Evolutionary conservation across 1,140 invertebrate genomes (phyloP).

Genomic region (Trigoniulus corallinus): DNA sequence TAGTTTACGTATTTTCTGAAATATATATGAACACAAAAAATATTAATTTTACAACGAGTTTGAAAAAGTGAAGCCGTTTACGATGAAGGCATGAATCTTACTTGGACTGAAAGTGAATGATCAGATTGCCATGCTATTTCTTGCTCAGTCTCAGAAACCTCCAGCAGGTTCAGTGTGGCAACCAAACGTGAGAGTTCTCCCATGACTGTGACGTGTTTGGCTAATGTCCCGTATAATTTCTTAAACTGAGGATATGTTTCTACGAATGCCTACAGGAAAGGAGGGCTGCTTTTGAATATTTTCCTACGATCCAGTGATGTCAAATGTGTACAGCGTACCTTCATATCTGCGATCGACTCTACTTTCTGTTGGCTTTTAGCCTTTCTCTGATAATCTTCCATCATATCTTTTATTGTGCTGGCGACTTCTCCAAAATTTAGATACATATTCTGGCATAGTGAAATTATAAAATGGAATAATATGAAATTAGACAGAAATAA

Average conservation of each 20-base stretch:
- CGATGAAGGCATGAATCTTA: no score
- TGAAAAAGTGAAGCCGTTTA: not conserved
- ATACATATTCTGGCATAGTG: constrained; percentile 91
- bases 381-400: constrained; percentile 95
- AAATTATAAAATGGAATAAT: constrained; percentile 16
- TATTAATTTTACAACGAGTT: not conserved
- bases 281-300: no score
- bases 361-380: constrained; percentile 92
- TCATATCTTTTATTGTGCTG: constrained; percentile 86
- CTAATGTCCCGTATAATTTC: constrained; percentile 96
- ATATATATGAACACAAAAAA: constrained; percentile 7
- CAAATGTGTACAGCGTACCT: no score
- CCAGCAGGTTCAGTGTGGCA: constrained; percentile 55
- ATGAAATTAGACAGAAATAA: not conserved
- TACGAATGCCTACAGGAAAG: constrained; percentile 57
- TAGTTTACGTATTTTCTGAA: constrained; percentile 50
- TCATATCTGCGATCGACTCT: constrained; percentile 97
- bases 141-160: constrained; percentile 93
- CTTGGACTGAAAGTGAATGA: constrained; percentile 68
- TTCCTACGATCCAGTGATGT: no score
- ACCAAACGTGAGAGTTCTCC: constrained; percentile 82
- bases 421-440: constrained; percentile 97
- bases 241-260: constrained; percentile 98
- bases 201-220: constrained; percentile 92
- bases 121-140: constrained; percentile 86